phyloP scores from a whole-genome alignment of 2,888 invertebrate genomes.

The Apotomis betuletana region DNA sequence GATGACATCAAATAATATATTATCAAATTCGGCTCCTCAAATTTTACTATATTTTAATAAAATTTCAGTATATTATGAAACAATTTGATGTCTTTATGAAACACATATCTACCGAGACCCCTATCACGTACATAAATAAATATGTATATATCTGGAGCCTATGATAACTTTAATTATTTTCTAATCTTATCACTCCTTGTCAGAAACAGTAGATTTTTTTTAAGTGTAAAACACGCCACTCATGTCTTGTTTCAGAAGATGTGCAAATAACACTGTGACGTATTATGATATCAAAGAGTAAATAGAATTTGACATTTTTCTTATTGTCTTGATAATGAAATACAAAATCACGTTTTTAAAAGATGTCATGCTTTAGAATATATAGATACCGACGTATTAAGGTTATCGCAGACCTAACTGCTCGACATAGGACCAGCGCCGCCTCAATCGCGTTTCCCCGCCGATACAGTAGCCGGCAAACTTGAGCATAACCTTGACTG shows the following conservation, averaged over 20 bases:
- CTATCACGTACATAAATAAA: conserved; percentile 13
- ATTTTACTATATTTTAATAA: conserved; percentile 6
- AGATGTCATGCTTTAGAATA: too few relatives aligned
- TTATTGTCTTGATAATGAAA: background rate
- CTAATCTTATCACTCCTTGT: conserved; percentile 10
- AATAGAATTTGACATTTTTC: background rate
- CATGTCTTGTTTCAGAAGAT: background rate
- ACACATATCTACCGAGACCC: conserved; percentile 10
- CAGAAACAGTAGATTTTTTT: background rate
- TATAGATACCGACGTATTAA: too few relatives aligned
- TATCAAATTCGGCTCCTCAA: background rate
- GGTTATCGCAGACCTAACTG: too few relatives aligned
- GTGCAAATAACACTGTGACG: background rate
- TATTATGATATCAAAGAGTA: conserved; percentile 7
- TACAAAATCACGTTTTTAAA: too few relatives aligned
- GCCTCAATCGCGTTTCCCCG: too few relatives aligned
- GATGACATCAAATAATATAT: background rate
- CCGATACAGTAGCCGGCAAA: too few relatives aligned
- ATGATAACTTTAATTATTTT: conserved; percentile 11
- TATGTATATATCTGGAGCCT: conserved; percentile 13
- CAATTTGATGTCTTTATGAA: conserved; percentile 15
- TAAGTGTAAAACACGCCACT: too few relatives aligned
- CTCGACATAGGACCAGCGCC: too few relatives aligned
- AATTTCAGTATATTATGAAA: conserved; percentile 16
- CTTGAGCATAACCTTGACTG: too few relatives aligned